Conservation (phyloP, 2,797 vertebrate genomes). For the Esox masquinongy region DNA sequence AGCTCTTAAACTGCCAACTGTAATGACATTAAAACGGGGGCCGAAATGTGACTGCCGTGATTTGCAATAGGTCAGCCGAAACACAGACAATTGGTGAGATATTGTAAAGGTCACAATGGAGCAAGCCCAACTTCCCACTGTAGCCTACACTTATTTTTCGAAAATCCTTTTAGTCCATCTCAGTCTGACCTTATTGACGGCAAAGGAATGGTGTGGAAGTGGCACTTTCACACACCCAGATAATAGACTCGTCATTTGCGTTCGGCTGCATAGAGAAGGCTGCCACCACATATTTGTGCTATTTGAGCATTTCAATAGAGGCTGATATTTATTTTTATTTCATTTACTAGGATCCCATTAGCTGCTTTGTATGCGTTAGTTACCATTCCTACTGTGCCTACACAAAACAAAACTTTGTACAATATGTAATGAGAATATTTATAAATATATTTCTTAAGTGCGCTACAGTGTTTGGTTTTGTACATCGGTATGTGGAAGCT, state of each 20-base stretch:
- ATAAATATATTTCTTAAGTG: too few relatives aligned
- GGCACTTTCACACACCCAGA: not conserved
- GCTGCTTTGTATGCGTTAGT: not conserved
- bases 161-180: not conserved
- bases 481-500: not conserved
- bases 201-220: not conserved
- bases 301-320: not conserved
- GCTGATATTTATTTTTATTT: not conserved
- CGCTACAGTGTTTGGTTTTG: not conserved
- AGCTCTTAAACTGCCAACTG: slow-evolving; percentile 5
- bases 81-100: not conserved
- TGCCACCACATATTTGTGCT: not conserved
- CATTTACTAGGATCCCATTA: not conserved
- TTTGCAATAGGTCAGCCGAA: not conserved
- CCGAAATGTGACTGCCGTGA: not conserved
- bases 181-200: not conserved
- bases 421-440: too few relatives aligned
- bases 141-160: not conserved
- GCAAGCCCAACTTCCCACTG: not conserved
- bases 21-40: slow-evolving; percentile 1
- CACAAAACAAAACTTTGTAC: too few relatives aligned
- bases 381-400: not conserved
- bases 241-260: not conserved
- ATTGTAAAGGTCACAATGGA: not conserved
- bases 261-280: not conserved